phyloP scores from a whole-genome alignment of 2,888 invertebrate genomes.

The Archips xylosteana region DNA sequence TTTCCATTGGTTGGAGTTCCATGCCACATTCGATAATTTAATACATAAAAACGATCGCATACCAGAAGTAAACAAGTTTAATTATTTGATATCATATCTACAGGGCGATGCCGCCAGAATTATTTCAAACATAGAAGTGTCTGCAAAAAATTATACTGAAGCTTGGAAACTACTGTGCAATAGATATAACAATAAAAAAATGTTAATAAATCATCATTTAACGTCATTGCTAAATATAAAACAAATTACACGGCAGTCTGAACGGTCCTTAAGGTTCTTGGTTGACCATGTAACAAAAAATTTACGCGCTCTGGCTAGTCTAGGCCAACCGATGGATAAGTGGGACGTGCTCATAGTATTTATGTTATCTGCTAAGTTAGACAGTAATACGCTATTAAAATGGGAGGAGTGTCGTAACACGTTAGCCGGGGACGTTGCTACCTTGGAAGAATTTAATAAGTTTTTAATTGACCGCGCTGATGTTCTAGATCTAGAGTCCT shows the following conservation, averaged over 20 bases:
- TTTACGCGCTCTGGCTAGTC: slow-evolving; percentile 44
- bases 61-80: slow-evolving; percentile 42
- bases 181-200: slow-evolving; percentile 43
- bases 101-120: slow-evolving; percentile 43
- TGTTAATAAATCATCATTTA: slow-evolving; percentile 42
- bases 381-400: no score
- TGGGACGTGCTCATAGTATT: no score
- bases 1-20: slow-evolving; percentile 42
- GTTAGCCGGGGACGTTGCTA: no score
- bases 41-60: slow-evolving; percentile 40
- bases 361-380: no score
- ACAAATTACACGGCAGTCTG: slow-evolving; percentile 40
- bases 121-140: slow-evolving; percentile 39
- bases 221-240: slow-evolving; percentile 11
- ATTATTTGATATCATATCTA: slow-evolving; percentile 42
- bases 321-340: slow-evolving; percentile 16
- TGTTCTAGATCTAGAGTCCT: no score
- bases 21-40: slow-evolving; percentile 40
- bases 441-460: no score
- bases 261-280: slow-evolving; percentile 42
- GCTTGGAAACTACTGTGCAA: slow-evolving; percentile 42
- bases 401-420: no score
- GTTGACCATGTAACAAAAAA: slow-evolving; percentile 47
- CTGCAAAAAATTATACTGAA: slow-evolving; percentile 37
- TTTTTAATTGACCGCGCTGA: no score